Evolutionary conservation across 2,888 invertebrate species (phyloP).

Genomic region (Lasiommata megera): DNA sequence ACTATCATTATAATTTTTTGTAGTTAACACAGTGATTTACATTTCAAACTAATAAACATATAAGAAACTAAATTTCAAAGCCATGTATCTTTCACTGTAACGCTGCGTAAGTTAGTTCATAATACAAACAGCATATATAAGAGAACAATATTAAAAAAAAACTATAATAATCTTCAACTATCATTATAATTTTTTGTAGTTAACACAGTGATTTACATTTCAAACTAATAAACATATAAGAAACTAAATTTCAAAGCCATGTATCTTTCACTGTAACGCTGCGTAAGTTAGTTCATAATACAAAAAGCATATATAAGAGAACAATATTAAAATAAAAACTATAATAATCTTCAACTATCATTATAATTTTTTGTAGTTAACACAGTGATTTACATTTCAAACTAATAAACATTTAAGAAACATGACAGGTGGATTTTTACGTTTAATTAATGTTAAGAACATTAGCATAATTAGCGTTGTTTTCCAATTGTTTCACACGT

Average conservation of each 20-base stretch:
- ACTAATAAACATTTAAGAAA: conserved; percentile 29
- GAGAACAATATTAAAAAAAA: too few species aligned
- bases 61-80: too few species aligned
- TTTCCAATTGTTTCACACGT: conserved; percentile 33
- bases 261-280: too few species aligned
- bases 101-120: too few species aligned
- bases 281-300: too few species aligned
- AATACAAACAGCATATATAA: too few species aligned
- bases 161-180: conserved; percentile 14
- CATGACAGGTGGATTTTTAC: conserved; percentile 31
- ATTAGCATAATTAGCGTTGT: conserved; percentile 29
- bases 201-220: conserved; percentile 8
- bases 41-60: conserved; percentile 23
- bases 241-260: too few species aligned
- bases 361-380: not conserved
- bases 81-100: too few species aligned
- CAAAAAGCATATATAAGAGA: too few species aligned
- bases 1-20: not conserved
- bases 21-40: conserved; percentile 4
- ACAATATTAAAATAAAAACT: not conserved
- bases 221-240: conserved; percentile 26
- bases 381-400: conserved; percentile 8
- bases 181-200: not conserved
- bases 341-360: conserved; percentile 10
- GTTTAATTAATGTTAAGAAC: conserved; percentile 24